phyloP scores from a whole-genome alignment of 2,797 vertebrate genomes.

The Parauchenoglanis punctatus region DNA sequence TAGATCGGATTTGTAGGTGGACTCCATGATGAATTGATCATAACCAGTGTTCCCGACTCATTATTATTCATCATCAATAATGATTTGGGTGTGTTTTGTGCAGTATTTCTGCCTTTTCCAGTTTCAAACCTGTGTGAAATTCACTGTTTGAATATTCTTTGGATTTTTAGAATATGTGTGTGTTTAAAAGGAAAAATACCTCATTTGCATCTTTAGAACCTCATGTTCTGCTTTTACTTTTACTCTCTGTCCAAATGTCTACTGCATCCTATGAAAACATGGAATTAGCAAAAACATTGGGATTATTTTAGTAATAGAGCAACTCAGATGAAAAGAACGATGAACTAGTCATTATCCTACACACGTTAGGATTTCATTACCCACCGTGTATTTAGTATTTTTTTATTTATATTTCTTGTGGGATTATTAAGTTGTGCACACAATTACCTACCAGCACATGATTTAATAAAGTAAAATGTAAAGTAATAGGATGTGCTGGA shows the following conservation, averaged over 20 bases:
- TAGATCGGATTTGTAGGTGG: neutral
- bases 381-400: neutral
- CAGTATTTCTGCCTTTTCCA: neutral
- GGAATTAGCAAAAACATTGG: neutral
- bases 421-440: neutral
- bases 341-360: neutral
- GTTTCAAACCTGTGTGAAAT: neutral
- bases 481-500: neutral
- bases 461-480: neutral
- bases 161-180: neutral
- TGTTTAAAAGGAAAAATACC: neutral
- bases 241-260: neutral
- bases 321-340: neutral
- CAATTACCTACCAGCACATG: neutral
- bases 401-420: neutral
- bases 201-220: neutral
- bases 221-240: neutral
- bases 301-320: neutral
- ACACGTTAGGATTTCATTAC: neutral
- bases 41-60: neutral
- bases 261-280: neutral
- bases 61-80: neutral
- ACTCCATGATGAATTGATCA: neutral
- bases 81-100: neutral
- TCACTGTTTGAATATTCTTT: neutral